These are phyloP conservation scores for Tiliqua scincoides DNA, from an alignment of 2,113 vertebrate genomes.

Conservation along the genomic window DNA sequence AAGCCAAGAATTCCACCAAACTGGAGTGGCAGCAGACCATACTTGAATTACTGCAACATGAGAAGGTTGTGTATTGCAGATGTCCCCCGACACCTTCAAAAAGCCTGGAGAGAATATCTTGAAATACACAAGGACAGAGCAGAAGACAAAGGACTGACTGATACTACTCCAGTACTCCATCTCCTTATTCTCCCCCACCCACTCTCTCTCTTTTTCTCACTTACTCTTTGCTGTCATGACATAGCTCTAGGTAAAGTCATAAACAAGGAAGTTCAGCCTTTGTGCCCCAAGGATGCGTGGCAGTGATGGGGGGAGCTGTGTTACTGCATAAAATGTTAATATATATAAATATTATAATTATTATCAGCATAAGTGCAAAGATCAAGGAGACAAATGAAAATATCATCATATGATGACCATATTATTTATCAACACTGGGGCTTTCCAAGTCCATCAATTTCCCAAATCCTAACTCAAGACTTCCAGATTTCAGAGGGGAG, in stretches of 20 bases:
- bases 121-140: neutral
- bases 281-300: no score
- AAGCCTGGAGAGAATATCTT: neutral
- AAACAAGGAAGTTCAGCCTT: no score
- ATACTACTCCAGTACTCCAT: neutral
- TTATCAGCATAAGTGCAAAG: no score
- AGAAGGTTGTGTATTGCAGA: neutral
- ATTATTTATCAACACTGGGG: no score
- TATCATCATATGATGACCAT: no score
- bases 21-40: neutral
- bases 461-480: no score
- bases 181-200: neutral
- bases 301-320: no score
- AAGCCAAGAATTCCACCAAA: neutral
- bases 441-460: no score
- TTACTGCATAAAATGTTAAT: no score
- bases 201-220: neutral
- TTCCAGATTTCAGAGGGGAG: neutral
- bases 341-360: no score
- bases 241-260: no score
- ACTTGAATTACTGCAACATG: neutral
- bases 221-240: neutral
- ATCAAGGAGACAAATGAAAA: neutral
- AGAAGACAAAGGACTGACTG: neutral
- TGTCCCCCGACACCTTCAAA: neutral